Percentiles rank a stretch among this genome's conserved stretches.
phyloP scores from a whole-genome alignment of 2,888 invertebrate genomes.

The Enchytraeus crypticus region DNA sequence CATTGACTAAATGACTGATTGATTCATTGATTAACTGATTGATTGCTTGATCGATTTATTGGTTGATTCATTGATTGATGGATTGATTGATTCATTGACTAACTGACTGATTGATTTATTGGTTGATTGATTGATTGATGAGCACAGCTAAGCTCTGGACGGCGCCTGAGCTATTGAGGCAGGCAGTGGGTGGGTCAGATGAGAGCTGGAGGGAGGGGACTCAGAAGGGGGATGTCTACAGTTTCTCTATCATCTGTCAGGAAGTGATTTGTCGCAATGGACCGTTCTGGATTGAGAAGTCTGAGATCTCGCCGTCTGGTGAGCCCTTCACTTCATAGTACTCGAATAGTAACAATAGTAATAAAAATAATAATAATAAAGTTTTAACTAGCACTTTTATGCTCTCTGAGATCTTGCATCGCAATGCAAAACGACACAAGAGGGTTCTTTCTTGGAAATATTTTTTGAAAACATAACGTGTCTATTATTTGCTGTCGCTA shows the following conservation, averaged over 20 bases:
- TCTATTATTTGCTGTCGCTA: too few relatives aligned
- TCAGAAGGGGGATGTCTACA: slow-evolving; percentile 59
- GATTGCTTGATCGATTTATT: not conserved
- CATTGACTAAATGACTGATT: too few relatives aligned
- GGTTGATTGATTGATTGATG: not conserved
- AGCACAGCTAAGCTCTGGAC: slow-evolving; percentile 63
- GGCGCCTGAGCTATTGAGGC: slow-evolving; percentile 69
- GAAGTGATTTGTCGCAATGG: slow-evolving; percentile 63
- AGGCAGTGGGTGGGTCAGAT: not conserved
- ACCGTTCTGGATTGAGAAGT: slow-evolving; percentile 38
- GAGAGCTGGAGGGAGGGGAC: slow-evolving; percentile 38
- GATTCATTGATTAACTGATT: too few relatives aligned
- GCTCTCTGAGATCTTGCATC: too few relatives aligned
- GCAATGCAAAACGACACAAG: too few relatives aligned
- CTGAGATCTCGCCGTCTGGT: slow-evolving; percentile 40
- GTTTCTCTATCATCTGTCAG: slow-evolving; percentile 80
- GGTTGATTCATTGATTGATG: not conserved
- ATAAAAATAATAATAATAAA: too few relatives aligned
- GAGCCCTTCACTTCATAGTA: slow-evolving; percentile 16
- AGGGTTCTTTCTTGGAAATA: too few relatives aligned
- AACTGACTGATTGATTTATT: not conserved
- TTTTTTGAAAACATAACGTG: too few relatives aligned
- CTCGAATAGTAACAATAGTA: too few relatives aligned
- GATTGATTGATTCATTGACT: not conserved
- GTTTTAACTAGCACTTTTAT: too few relatives aligned